Evolutionary conservation across 2,888 invertebrate genomes (phyloP).

Genomic region (Chydorus sphaericus): DNA sequence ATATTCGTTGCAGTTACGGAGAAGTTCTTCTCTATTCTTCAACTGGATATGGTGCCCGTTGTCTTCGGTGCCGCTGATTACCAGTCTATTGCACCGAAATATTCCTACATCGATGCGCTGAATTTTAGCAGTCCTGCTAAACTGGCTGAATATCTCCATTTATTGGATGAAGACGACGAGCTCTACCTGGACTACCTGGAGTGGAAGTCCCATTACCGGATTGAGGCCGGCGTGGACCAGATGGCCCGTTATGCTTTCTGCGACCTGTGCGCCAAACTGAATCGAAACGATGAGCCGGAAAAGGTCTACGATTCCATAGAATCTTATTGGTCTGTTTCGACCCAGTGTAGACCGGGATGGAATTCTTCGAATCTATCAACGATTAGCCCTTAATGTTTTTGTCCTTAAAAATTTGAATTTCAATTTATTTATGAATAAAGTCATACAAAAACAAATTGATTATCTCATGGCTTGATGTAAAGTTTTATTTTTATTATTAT

Average conservation of each 20-base stretch:
- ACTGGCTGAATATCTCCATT: conserved; percentile 69
- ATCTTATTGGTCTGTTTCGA: neutral
- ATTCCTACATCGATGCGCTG: conserved; percentile 89
- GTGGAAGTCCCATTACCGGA: too few species aligned
- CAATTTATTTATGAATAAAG: too few species aligned
- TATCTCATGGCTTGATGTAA: too few species aligned
- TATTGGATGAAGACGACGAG: conserved; percentile 71
- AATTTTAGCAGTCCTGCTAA: conserved; percentile 78
- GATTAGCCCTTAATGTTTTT: too few species aligned
- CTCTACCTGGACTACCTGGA: conserved; percentile 88
- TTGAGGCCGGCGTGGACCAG: conserved; percentile 76
- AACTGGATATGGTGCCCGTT: conserved; percentile 62
- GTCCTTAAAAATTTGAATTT: too few species aligned
- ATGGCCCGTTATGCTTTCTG: conserved; percentile 93
- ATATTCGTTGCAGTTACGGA: too few species aligned
- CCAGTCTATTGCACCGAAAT: conserved; percentile 68
- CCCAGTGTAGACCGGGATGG: too few species aligned
- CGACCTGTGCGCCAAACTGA: conserved; percentile 70
- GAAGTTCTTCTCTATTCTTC: too few species aligned
- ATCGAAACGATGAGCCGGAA: conserved; percentile 34
- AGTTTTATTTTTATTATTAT: too few species aligned
- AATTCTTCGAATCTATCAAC: too few species aligned
- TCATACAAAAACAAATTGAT: too few species aligned
- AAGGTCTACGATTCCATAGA: conserved; percentile 35
- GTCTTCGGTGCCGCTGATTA: conserved; percentile 96